phyloP scores from a whole-genome alignment of 2,113 vertebrate species.

The Pelvicachromis taeniatus region DNA sequence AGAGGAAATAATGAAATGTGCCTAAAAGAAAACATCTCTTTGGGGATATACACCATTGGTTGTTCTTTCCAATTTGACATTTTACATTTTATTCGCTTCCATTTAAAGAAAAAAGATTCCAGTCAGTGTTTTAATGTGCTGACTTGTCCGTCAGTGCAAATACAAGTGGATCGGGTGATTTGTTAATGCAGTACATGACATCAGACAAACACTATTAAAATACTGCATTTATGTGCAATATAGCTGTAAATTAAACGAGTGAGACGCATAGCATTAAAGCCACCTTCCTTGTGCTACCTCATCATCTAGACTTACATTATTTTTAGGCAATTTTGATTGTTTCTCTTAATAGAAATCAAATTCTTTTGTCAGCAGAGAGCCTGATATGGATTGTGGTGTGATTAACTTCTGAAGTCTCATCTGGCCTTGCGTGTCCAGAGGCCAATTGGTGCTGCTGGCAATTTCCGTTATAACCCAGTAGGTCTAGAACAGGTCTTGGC shows the following conservation, averaged over 20 bases:
- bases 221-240: not conserved
- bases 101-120: not conserved
- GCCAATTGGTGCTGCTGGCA: constrained; percentile 47
- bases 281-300: not conserved
- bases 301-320: not conserved
- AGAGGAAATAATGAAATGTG: constrained; percentile 21
- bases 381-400: constrained; percentile 34
- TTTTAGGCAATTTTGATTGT: not conserved
- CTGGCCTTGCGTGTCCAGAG: constrained; percentile 28
- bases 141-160: not conserved
- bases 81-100: not conserved
- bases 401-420: constrained; percentile 51
- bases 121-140: not conserved
- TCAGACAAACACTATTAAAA: not conserved
- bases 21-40: constrained; percentile 8
- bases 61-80: constrained; percentile 11
- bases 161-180: not conserved
- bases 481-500: constrained; percentile 24
- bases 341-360: not conserved
- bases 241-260: not conserved
- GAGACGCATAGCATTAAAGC: not conserved
- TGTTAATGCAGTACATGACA: not conserved
- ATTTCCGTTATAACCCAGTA: constrained; percentile 39
- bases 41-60: not conserved
- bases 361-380: constrained; percentile 16